Conservation (phyloP, 2,113 vertebrate species). For the Thalassarche chlororhynchos region DNA sequence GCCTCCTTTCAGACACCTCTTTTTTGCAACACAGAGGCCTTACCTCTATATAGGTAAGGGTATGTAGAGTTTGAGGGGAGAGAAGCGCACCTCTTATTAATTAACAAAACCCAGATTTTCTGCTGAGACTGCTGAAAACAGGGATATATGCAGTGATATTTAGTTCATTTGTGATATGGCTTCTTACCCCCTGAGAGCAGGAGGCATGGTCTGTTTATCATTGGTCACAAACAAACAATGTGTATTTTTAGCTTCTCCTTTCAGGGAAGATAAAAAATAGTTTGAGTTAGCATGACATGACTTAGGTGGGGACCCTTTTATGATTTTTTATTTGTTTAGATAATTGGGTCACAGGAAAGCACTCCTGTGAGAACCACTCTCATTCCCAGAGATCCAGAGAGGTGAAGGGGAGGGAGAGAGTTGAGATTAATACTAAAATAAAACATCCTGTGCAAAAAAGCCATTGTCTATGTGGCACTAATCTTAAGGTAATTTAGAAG, state of each 20-base stretch:
- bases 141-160: background rate
- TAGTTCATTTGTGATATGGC: background rate
- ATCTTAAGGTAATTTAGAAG: conserved; percentile 25
- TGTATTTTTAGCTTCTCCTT: conserved; percentile 55
- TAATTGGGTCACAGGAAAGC: conserved; percentile 68
- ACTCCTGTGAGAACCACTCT: conserved; percentile 61
- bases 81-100: background rate
- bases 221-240: background rate
- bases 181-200: background rate
- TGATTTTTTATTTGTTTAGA: conserved; percentile 59
- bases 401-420: conserved; percentile 32
- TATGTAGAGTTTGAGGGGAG: background rate
- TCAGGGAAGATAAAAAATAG: conserved; percentile 49
- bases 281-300: conserved; percentile 38
- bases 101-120: background rate
- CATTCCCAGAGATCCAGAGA: conserved; percentile 57
- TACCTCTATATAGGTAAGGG: background rate
- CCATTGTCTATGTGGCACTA: background rate
- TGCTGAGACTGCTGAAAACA: background rate
- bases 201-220: conserved; percentile 6
- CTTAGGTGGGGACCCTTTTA: conserved; percentile 50
- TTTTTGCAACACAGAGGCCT: background rate
- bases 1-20: background rate
- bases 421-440: conserved; percentile 60
- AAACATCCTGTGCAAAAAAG: conserved; percentile 47